These are phyloP conservation scores for Pangasianodon hypophthalmus DNA, from an alignment of 2,113 vertebrate species.

Conservation along the genomic window DNA sequence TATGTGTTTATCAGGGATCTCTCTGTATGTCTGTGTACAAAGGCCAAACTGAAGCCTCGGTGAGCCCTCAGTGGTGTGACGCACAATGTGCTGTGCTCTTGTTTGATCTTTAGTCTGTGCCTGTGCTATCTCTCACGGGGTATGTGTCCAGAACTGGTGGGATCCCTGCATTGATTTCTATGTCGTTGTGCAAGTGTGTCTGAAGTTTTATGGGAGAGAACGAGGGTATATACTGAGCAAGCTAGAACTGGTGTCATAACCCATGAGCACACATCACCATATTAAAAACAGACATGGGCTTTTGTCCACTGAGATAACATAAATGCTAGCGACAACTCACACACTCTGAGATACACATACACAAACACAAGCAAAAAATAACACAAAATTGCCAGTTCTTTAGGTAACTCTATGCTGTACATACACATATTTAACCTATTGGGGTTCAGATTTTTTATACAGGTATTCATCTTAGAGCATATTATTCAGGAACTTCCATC, in stretches of 20 bases:
- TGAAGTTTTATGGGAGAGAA: constrained; percentile 21
- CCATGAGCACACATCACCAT: too few relatives aligned
- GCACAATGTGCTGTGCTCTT: constrained; percentile 23
- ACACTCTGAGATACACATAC: too few relatives aligned
- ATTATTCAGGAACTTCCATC: not conserved
- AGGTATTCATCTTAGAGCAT: too few relatives aligned
- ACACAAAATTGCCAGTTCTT: too few relatives aligned
- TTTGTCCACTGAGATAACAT: too few relatives aligned
- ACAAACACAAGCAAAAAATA: too few relatives aligned
- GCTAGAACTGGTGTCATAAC: too few relatives aligned
- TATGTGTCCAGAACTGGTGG: constrained; percentile 7
- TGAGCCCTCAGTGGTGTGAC: constrained; percentile 18
- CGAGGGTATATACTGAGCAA: not conserved
- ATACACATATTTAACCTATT: not conserved
- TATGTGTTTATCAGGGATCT: not conserved
- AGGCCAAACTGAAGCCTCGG: not conserved
- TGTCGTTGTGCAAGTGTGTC: not conserved
- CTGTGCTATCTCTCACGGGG: not conserved
- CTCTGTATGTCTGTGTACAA: not conserved
- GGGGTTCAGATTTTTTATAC: too few relatives aligned
- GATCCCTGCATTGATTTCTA: constrained; percentile 39
- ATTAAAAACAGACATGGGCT: too few relatives aligned
- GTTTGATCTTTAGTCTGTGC: constrained; percentile 23
- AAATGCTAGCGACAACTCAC: too few relatives aligned
- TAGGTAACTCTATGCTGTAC: not conserved